Evolutionary conservation across 92 coral and sea anemone genomes (phyloP).

Genomic region (Heteractis magnifica): DNA sequence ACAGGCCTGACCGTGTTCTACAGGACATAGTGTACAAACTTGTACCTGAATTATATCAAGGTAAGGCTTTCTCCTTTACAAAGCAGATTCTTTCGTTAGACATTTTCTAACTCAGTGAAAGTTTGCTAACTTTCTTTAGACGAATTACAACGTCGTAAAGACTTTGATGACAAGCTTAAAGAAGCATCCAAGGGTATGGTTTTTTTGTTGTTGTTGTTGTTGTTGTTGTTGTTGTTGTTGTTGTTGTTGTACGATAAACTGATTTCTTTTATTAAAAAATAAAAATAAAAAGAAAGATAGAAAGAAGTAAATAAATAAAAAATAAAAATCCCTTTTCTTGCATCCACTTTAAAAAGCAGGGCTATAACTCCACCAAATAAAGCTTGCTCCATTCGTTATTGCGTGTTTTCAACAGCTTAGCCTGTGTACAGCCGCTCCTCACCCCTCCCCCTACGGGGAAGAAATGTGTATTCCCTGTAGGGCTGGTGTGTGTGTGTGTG

Average conservation of each 20-base stretch:
- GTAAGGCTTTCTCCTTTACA: conserved; percentile 33
- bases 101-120: neutral
- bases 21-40: conserved; percentile 93
- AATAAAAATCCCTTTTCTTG: no score
- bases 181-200: neutral
- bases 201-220: neutral
- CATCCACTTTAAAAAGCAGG: no score
- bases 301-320: no score
- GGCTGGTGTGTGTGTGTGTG: no score
- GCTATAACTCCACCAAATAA: no score
- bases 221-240: neutral
- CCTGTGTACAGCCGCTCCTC: no score
- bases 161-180: neutral
- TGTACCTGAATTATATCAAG: conserved; percentile 76
- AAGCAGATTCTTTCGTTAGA: neutral
- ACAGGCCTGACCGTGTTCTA: conserved; percentile 85
- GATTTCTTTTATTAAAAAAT: no score
- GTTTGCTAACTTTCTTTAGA: neutral
- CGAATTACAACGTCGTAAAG: conserved; percentile 22
- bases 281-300: no score
- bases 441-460: no score
- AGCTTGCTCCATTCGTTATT: no score
- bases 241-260: neutral
- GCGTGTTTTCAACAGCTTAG: no score
- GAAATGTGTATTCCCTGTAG: no score